These are phyloP conservation scores for Murina feae DNA, from an alignment of 2,113 vertebrate genomes.

Conservation along the genomic window DNA sequence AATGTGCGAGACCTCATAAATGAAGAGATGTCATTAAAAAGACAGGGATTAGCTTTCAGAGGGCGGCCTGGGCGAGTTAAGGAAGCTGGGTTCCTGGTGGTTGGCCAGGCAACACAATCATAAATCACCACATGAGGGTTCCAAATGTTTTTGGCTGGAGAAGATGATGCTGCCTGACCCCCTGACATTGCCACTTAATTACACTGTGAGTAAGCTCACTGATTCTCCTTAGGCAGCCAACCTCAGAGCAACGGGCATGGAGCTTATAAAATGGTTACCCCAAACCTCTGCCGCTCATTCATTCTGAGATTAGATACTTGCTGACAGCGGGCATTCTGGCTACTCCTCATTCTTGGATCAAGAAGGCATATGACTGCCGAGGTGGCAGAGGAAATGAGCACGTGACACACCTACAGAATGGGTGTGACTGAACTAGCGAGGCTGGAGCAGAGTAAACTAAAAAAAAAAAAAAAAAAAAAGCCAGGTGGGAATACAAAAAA, in stretches of 20 bases:
- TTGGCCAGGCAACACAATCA: conserved; percentile 27
- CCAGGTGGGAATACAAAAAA: not conserved
- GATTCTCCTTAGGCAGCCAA: conserved; percentile 5
- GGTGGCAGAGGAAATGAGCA: not conserved
- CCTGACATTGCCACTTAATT: conserved; percentile 43
- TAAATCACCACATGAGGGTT: not conserved
- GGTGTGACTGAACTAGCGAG: not conserved
- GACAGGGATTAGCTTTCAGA: not conserved
- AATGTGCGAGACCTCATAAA: conserved; percentile 41
- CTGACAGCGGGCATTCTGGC: not conserved
- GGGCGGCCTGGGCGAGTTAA: conserved; percentile 15
- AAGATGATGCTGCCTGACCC: conserved; percentile 58
- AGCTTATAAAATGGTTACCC: not conserved
- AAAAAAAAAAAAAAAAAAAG: not conserved
- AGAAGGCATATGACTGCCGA: not conserved
- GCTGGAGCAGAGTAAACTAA: conserved; percentile 7
- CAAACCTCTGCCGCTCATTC: conserved; percentile 12
- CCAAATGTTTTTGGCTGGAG: conserved; percentile 60
- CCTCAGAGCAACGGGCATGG: conserved; percentile 13
- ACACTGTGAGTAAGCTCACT: not conserved
- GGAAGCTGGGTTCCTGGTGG: conserved; percentile 14
- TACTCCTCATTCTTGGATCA: not conserved
- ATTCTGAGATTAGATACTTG: not conserved
- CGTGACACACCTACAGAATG: not conserved
- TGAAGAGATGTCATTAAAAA: not conserved